A percentile compares a stretch with the other conserved stretches of the same genome.
These are phyloP conservation scores for Psittacus erithacus DNA, from an alignment of 2,113 vertebrate species.

Conservation along the genomic window DNA sequence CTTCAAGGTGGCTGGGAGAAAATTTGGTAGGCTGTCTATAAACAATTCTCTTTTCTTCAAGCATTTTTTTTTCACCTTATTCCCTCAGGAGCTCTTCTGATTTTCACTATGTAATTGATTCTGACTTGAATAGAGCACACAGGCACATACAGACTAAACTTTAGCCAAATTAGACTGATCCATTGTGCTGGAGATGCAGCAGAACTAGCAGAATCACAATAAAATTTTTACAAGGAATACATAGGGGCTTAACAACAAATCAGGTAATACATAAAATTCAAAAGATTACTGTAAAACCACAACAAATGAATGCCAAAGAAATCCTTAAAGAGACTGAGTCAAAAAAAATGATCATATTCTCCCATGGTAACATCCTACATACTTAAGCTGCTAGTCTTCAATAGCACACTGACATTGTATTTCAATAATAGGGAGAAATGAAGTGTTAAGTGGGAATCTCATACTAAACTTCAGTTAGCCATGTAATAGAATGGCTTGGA, in stretches of 20 bases:
- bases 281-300: not conserved
- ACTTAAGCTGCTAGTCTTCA: not conserved
- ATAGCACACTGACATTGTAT: not conserved
- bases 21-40: not conserved
- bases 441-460: not conserved
- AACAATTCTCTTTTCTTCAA: not conserved
- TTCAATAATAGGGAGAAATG: not conserved
- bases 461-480: not conserved
- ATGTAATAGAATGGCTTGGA: not conserved
- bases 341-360: not conserved
- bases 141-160: not conserved
- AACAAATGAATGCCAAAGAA: not conserved
- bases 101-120: not conserved
- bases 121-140: not conserved
- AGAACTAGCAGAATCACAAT: not conserved
- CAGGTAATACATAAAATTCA: not conserved
- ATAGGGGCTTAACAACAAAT: not conserved
- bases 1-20: not conserved
- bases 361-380: not conserved
- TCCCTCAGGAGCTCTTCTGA: not conserved
- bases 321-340: not conserved
- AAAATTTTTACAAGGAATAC: not conserved
- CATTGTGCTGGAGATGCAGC: not conserved
- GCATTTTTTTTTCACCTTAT: not conserved
- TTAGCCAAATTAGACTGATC: not conserved